Evolutionary conservation across 2,888 invertebrate species (phyloP).

Genomic region (Lycocerus yunnanus): DNA sequence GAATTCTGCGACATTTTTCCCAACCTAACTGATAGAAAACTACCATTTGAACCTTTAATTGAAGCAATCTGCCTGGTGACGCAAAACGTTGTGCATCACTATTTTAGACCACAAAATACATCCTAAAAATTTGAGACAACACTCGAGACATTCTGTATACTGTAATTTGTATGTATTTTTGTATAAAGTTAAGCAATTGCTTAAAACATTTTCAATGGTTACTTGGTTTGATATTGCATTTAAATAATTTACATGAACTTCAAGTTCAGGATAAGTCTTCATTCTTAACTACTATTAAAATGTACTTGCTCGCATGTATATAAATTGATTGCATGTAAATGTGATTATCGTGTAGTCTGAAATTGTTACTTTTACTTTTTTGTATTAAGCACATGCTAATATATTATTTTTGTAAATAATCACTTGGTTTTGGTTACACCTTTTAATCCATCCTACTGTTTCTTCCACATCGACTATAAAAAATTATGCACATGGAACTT

Average conservation of each 20-base stretch:
- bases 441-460: conserved; percentile 13
- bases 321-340: conserved; percentile 37
- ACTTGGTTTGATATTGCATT: background rate
- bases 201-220: background rate
- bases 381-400: conserved; percentile 32
- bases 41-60: too few species aligned
- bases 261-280: background rate
- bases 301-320: conserved; percentile 29
- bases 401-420: conserved; percentile 41
- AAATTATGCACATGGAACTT: background rate
- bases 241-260: background rate
- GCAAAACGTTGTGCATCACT: background rate
- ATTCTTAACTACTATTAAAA: background rate
- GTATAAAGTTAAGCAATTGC: background rate
- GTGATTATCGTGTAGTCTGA: conserved; percentile 33
- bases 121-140: background rate
- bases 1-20: too few species aligned
- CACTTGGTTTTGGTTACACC: conserved; percentile 40
- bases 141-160: background rate
- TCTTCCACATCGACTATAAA: conserved; percentile 1
- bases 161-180: background rate
- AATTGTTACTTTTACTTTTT: conserved; percentile 19
- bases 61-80: too few species aligned
- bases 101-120: background rate
- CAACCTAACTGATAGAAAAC: too few species aligned